These are phyloP conservation scores for Dynastes tityus DNA, from an alignment of 2,888 invertebrate species.

Conservation along the genomic window DNA sequence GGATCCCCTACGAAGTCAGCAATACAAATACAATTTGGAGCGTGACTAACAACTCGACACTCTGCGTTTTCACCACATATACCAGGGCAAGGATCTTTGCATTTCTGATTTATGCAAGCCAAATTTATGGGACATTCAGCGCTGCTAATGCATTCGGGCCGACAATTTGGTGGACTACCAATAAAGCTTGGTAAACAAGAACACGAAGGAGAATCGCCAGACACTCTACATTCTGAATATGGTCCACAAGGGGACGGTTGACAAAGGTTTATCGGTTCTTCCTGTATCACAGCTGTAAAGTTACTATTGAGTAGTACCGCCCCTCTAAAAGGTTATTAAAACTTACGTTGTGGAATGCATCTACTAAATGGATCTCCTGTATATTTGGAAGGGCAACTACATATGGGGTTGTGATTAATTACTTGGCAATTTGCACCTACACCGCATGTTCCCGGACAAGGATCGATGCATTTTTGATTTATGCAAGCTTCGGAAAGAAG, in stretches of 20 bases:
- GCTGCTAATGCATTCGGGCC: constrained; percentile 82
- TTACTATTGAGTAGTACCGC: neutral
- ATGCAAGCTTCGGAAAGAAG: constrained; percentile 72
- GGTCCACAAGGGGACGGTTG: constrained; percentile 72
- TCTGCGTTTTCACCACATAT: constrained; percentile 83
- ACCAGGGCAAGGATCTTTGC: constrained; percentile 81
- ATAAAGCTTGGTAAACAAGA: constrained; percentile 71
- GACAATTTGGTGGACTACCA: constrained; percentile 72
- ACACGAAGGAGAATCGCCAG: constrained; percentile 73
- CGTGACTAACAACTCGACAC: constrained; percentile 84
- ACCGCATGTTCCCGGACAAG: constrained; percentile 74
- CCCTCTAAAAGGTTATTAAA: neutral
- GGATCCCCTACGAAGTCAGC: constrained; percentile 81
- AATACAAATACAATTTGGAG: constrained; percentile 77
- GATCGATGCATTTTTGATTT: constrained; percentile 74
- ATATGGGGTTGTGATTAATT: constrained; percentile 74
- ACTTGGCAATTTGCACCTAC: constrained; percentile 72
- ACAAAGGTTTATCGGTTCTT: constrained; percentile 66
- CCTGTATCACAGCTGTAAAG: constrained; percentile 65
- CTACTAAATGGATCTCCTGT: constrained; percentile 73
- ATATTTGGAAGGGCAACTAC: constrained; percentile 71
- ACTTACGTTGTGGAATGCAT: constrained; percentile 66
- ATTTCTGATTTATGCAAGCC: constrained; percentile 84
- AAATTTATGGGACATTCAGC: constrained; percentile 80
- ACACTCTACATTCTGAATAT: constrained; percentile 69